These are phyloP conservation scores for Melieria crassipennis DNA, from an alignment of 2,888 invertebrate genomes.

Conservation along the genomic window DNA sequence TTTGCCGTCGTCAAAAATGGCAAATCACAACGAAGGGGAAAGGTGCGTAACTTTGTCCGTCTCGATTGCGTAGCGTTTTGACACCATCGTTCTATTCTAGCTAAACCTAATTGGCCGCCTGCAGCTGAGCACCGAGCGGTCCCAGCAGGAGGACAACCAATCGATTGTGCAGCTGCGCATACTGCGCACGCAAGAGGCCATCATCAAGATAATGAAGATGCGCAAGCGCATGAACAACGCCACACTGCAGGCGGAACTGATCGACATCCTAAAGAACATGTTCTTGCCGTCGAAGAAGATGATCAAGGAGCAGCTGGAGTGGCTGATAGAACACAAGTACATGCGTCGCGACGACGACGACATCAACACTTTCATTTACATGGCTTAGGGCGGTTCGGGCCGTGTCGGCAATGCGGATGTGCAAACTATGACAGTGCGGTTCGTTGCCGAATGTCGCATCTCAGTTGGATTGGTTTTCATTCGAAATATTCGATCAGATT, in stretches of 20 bases:
- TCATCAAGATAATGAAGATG: slow-evolving; percentile 99
- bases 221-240: slow-evolving; percentile 93
- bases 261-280: slow-evolving; percentile 99
- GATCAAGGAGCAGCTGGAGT: slow-evolving; percentile 99
- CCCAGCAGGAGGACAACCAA: slow-evolving; percentile 97
- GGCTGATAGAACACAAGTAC: slow-evolving; percentile 99
- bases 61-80: background rate
- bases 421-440: too few relatives aligned
- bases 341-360: slow-evolving; percentile 96
- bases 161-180: slow-evolving; percentile 97
- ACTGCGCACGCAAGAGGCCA: slow-evolving; percentile 93
- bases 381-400: slow-evolving; percentile 74
- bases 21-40: slow-evolving; percentile 92
- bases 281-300: slow-evolving; percentile 99
- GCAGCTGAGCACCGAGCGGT: slow-evolving; percentile 93
- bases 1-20: slow-evolving; percentile 95
- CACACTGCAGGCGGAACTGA: slow-evolving; percentile 94
- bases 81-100: slow-evolving; percentile 51
- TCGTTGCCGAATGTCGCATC: too few relatives aligned
- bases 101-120: slow-evolving; percentile 95
- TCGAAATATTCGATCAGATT: too few relatives aligned
- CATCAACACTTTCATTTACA: slow-evolving; percentile 97
- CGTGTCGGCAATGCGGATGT: too few relatives aligned
- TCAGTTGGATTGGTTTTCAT: too few relatives aligned
- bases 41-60: slow-evolving; percentile 65